Evolutionary conservation across 2,888 invertebrate species (phyloP).

Genomic region (Caenorhabditis sp.): DNA sequence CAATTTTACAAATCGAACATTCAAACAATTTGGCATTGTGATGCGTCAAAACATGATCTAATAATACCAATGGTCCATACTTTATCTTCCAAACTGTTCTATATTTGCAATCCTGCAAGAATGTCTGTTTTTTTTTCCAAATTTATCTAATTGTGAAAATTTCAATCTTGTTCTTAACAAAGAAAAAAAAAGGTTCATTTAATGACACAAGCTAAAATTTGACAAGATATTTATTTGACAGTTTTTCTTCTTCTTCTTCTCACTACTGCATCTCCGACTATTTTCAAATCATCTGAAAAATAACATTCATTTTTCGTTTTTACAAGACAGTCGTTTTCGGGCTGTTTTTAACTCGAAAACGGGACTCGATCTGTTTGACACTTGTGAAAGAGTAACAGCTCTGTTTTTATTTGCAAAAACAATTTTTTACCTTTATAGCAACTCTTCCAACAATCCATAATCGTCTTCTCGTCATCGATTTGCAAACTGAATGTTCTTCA

Average conservation of each 20-base stretch:
- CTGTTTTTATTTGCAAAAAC: too few species aligned
- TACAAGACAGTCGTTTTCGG: too few species aligned
- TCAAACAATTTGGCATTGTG: neutral
- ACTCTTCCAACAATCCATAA: slow-evolving; percentile 7
- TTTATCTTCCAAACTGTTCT: neutral
- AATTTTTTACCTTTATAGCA: slow-evolving; percentile 10
- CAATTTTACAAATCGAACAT: neutral
- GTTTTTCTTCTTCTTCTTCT: neutral
- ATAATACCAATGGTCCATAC: neutral
- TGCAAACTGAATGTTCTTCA: slow-evolving; percentile 22
- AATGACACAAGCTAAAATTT: neutral
- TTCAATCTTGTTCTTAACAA: too few species aligned
- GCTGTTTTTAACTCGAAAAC: too few species aligned
- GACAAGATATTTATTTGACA: slow-evolving; percentile 1
- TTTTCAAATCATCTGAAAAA: slow-evolving; percentile 1
- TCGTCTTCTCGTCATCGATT: neutral
- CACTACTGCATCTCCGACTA: neutral
- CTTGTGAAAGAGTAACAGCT: too few species aligned
- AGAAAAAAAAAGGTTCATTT: neutral
- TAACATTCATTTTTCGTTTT: too few species aligned
- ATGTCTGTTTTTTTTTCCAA: neutral
- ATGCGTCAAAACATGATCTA: neutral
- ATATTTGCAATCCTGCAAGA: neutral
- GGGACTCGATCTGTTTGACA: too few species aligned
- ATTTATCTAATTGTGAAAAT: neutral